phyloP scores from a whole-genome alignment of 2,888 invertebrate genomes.

The Laothoe populi region DNA sequence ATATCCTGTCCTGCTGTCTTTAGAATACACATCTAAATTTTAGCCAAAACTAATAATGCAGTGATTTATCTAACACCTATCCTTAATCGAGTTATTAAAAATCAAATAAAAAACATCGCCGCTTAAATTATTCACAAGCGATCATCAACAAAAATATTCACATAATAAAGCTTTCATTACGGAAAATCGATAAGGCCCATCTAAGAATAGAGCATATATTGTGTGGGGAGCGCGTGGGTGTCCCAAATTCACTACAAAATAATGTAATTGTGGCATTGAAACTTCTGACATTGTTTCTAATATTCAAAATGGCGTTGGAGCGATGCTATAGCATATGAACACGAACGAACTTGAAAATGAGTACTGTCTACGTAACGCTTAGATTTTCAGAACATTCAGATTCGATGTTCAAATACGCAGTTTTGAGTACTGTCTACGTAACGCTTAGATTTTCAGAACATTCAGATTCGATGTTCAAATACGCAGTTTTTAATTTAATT shows the following conservation, averaged over 20 bases:
- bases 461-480: too few species aligned
- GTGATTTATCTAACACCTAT: neutral
- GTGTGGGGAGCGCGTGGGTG: constrained; percentile 3
- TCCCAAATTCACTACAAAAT: constrained; percentile 2
- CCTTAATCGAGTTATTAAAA: neutral
- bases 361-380: too few species aligned
- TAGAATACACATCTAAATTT: neutral
- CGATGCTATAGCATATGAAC: neutral
- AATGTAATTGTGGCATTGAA: constrained; percentile 4
- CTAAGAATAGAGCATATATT: neutral
- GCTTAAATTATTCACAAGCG: neutral
- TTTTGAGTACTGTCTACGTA: too few species aligned
- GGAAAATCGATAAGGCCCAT: constrained; percentile 1
- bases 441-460: too few species aligned
- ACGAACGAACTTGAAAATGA: too few species aligned
- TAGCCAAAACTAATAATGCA: neutral
- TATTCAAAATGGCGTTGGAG: neutral
- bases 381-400: too few species aligned
- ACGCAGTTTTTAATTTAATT: too few species aligned
- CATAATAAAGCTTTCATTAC: constrained; percentile 7
- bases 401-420: too few species aligned
- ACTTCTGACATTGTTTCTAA: too few species aligned
- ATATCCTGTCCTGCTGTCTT: too few species aligned
- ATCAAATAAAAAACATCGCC: neutral
- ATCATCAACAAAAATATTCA: neutral